Base-by-base conservation (phyloP, 2,797 vertebrate species). In the Coracias cyanogaster region DNA sequence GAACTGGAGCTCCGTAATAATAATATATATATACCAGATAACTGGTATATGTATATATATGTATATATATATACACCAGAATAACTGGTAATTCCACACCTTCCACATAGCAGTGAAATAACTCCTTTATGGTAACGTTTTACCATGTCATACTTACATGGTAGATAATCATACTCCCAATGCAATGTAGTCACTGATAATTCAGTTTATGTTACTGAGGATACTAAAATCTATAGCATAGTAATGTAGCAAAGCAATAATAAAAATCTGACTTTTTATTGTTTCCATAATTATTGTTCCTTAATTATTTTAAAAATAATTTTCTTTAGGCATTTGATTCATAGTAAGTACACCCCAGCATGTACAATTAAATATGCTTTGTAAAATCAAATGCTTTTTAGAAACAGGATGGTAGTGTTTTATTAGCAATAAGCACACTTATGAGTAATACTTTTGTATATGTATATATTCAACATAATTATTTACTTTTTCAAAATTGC, bases 281-380 rank as follows among this genome's bases (percentile, higher is more conserved):
- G 15, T 81, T 92, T 57, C 48, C 33, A 71, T 76, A 71, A 86
- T 61, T 79, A 74, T 65, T 48, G 6, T 70, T 80, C 12, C 28
- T 80, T 77, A 82, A 71, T 78, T 71, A n/a, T 60, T 77, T 71
- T 74, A 76, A 8, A 60, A 89, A 89, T 82, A 64, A 21, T 80
- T 77, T 82, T 81, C 54, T 82, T 93, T 82, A 64, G 31, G 7
- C 4, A 20, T 66, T 33, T 61, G n/a, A 58, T 81, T 85, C 17
- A n/a, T 43, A 19, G 12, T 52, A 79, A 79, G 35, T n/a, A 61
- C 6, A 79, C 3, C 7, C 5, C n/a, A 78, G 35, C 9, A 78
- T 13, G 52, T 78, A 67, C 11, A 65, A 54, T 70, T 73, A 83
- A 57, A 49, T 54, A 62, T 24, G 35, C 13, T 66, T 62, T 49